Percentiles rank a stretch among this genome's conserved stretches.
Evolutionary conservation across 2,113 vertebrate genomes (phyloP).

Genomic region (Petromus typicus): DNA sequence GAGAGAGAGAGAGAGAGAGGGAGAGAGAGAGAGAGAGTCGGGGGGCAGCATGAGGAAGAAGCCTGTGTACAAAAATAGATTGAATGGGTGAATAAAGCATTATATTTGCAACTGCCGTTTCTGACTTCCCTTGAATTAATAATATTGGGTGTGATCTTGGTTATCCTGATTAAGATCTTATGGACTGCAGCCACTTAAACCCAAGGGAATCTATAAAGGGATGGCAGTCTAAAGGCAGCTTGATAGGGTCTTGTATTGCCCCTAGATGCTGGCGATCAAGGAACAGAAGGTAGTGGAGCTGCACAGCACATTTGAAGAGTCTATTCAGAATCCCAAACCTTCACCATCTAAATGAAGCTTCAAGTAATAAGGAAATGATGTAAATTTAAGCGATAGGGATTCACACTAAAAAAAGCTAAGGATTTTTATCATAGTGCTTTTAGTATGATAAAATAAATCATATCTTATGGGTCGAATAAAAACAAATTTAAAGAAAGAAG

Average conservation of each 20-base stretch:
- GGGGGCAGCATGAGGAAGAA: neutral
- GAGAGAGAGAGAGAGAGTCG: neutral
- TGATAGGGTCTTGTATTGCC: neutral
- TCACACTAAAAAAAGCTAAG: neutral
- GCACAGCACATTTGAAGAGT: neutral
- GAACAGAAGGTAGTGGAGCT: neutral
- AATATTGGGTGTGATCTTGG: slow-evolving; percentile 28
- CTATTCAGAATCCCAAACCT: neutral
- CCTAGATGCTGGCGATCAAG: neutral
- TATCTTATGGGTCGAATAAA: neutral
- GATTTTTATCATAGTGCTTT: neutral
- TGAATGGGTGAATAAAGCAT: slow-evolving; percentile 37
- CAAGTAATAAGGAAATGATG: neutral
- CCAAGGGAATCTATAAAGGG: slow-evolving; percentile 58
- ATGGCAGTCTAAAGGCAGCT: slow-evolving; percentile 45
- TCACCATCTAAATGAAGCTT: neutral
- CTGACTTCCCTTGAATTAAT: slow-evolving; percentile 40
- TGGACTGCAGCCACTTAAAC: slow-evolving; percentile 45
- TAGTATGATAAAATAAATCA: neutral
- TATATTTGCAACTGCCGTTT: slow-evolving; percentile 68
- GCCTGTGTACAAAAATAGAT: slow-evolving; percentile 45
- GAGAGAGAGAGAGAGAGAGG: neutral
- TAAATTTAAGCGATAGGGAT: neutral
- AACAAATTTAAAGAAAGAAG: neutral
- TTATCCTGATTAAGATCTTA: slow-evolving; percentile 59